A percentile compares a stretch with the other conserved stretches of the same genome.
Evolutionary conservation across 35 echinoderm and acorn worm genomes (phyloP).

Genomic region (Apostichopus parvimensis): DNA sequence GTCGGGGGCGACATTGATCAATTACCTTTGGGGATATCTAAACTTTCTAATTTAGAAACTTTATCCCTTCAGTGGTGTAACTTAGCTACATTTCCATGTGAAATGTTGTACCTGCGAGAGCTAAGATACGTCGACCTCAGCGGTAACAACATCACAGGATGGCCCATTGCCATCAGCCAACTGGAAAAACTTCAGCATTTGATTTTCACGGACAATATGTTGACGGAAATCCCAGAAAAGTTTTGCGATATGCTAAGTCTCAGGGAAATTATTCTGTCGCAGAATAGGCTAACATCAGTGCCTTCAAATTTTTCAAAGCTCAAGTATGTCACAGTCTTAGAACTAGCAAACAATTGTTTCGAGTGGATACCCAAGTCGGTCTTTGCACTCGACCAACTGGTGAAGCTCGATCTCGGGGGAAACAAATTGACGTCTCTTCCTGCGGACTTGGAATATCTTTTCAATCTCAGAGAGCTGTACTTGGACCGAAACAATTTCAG

Average conservation of each 20-base stretch:
- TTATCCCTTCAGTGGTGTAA: constrained; percentile 67
- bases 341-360: constrained; percentile 83
- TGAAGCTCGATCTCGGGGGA: constrained; percentile 74
- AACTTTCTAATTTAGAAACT: constrained; percentile 59
- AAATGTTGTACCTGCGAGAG: constrained; percentile 57
- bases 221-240: constrained; percentile 63
- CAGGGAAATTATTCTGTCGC: constrained; percentile 50
- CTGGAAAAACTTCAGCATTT: constrained; percentile 64
- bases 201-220: constrained; percentile 72
- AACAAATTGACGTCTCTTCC: constrained; percentile 85
- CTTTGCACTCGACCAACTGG: constrained; percentile 85
- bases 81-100: constrained; percentile 60
- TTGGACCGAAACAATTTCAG: constrained; percentile 77
- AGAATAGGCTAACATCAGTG: constrained; percentile 73
- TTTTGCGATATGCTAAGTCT: constrained; percentile 61
- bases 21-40: constrained; percentile 51
- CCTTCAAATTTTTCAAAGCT: constrained; percentile 68
- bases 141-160: constrained; percentile 72
- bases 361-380: constrained; percentile 83
- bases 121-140: constrained; percentile 74
- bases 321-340: constrained; percentile 56
- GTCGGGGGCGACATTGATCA: constrained; percentile 55
- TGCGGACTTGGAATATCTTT: constrained; percentile 85
- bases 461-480: constrained; percentile 71
- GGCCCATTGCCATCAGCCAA: constrained; percentile 50